Evolutionary conservation across 2,888 invertebrate species (phyloP).

Genomic region (Megastigmus dorsalis): DNA sequence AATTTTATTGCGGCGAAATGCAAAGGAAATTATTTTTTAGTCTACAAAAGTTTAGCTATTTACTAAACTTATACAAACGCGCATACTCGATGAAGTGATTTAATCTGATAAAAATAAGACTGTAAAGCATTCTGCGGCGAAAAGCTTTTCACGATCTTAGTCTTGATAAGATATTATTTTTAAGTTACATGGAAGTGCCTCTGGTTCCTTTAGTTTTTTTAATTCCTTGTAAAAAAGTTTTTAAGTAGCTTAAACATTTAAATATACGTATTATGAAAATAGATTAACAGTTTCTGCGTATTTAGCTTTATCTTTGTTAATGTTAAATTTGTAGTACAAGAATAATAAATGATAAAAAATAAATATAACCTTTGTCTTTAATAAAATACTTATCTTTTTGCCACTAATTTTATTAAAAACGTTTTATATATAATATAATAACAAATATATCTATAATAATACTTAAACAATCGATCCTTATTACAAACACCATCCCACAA

Average conservation of each 20-base stretch:
- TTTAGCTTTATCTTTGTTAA: constrained; percentile 50
- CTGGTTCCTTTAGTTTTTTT: constrained; percentile 63
- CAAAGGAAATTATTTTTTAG: constrained; percentile 68
- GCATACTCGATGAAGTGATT: constrained; percentile 60
- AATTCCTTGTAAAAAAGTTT: constrained; percentile 53
- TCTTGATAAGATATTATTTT: constrained; percentile 49
- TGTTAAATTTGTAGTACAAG: constrained; percentile 49
- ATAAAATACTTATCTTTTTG: constrained; percentile 36
- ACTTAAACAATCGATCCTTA: constrained; percentile 45
- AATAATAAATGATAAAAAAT: constrained; percentile 46
- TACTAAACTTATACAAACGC: constrained; percentile 55
- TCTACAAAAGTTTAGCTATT: constrained; percentile 48
- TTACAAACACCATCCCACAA: constrained; percentile 42
- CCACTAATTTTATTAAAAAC: constrained; percentile 51
- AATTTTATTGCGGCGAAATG: constrained; percentile 65
- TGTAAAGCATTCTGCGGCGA: constrained; percentile 53
- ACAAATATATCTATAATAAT: constrained; percentile 50
- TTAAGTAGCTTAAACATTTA: constrained; percentile 52
- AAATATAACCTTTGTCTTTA: constrained; percentile 52
- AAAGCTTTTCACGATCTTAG: constrained; percentile 43
- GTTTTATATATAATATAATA: constrained; percentile 44
- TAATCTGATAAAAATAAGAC: constrained; percentile 63
- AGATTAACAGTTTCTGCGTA: constrained; percentile 28
- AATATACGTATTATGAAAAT: constrained; percentile 42
- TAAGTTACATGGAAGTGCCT: constrained; percentile 61